Evolutionary conservation across 1,140 invertebrate genomes (phyloP).

Genomic region (Caenorhabditis brenneri): DNA sequence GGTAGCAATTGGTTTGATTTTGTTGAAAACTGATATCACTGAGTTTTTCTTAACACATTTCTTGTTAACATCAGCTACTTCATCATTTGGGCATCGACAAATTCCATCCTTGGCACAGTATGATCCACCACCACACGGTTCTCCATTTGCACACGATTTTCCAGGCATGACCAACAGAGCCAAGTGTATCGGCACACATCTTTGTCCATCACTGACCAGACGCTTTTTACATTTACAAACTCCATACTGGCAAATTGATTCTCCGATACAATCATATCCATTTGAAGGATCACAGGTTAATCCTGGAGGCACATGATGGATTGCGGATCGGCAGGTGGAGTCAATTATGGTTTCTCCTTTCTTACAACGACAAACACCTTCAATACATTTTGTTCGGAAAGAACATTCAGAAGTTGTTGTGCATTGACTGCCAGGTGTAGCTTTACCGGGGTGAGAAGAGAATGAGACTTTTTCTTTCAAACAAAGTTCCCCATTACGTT

Average conservation of each 20-base stretch:
- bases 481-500: background rate
- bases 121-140: slow-evolving; percentile 58
- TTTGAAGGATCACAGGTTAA: slow-evolving; percentile 63
- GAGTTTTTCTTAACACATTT: slow-evolving; percentile 55
- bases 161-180: slow-evolving; percentile 60
- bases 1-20: background rate
- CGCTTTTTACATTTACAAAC: slow-evolving; percentile 62
- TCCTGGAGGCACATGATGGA: slow-evolving; percentile 58
- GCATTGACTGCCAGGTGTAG: slow-evolving; percentile 41
- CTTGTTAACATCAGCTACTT: slow-evolving; percentile 59
- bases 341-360: slow-evolving; percentile 55
- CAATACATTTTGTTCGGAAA: slow-evolving; percentile 47
- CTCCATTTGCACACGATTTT: slow-evolving; percentile 53
- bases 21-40: slow-evolving; percentile 57
- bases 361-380: slow-evolving; percentile 56
- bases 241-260: slow-evolving; percentile 66
- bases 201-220: slow-evolving; percentile 59
- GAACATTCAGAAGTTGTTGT: slow-evolving; percentile 47
- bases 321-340: slow-evolving; percentile 39
- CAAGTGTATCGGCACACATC: slow-evolving; percentile 59
- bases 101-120: slow-evolving; percentile 58
- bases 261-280: slow-evolving; percentile 66
- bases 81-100: slow-evolving; percentile 60
- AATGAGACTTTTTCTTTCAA: slow-evolving; percentile 3
- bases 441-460: background rate